Evolutionary conservation across 1,140 invertebrate genomes (phyloP).

Genomic region (Harpegnathos saltator): DNA sequence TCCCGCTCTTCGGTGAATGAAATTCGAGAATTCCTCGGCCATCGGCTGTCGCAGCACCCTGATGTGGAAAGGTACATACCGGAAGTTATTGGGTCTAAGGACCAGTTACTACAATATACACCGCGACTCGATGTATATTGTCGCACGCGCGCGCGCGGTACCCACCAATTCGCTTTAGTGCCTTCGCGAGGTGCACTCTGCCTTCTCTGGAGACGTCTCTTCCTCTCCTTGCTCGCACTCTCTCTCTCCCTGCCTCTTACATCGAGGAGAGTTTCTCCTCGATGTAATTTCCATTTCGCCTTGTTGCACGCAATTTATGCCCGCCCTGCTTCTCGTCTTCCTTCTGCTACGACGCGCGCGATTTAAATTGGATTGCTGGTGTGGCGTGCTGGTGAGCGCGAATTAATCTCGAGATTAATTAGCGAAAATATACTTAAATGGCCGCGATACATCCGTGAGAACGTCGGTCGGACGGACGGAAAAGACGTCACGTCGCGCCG

Average conservation of each 20-base stretch:
- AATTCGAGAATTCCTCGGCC: not conserved
- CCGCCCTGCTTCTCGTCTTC: not conserved
- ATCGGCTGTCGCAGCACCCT: not conserved
- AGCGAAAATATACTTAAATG: slow-evolving; percentile 68
- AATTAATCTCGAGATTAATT: slow-evolving; percentile 72
- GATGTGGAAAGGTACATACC: not conserved
- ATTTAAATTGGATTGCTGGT: slow-evolving; percentile 71
- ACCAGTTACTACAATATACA: no score
- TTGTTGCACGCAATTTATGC: slow-evolving; percentile 68
- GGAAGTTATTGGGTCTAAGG: slow-evolving; percentile 6
- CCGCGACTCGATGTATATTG: not conserved
- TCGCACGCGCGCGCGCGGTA: not conserved
- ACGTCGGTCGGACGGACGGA: slow-evolving; percentile 32
- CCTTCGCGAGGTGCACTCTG: not conserved
- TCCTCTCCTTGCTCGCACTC: no score
- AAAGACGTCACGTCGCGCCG: slow-evolving; percentile 27
- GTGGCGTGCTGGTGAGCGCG: slow-evolving; percentile 38
- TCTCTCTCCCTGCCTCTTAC: no score
- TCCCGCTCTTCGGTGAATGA: not conserved
- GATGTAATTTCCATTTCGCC: slow-evolving; percentile 66
- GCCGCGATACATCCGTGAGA: slow-evolving; percentile 49
- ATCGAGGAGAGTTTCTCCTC: slow-evolving; percentile 54
- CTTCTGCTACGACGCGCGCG: slow-evolving; percentile 28
- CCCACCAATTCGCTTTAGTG: slow-evolving; percentile 24
- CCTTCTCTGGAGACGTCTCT: slow-evolving; percentile 17